Conservation (phyloP, 35 echinoderm and acorn worm genomes). For the Apostichopus parvimensis region DNA sequence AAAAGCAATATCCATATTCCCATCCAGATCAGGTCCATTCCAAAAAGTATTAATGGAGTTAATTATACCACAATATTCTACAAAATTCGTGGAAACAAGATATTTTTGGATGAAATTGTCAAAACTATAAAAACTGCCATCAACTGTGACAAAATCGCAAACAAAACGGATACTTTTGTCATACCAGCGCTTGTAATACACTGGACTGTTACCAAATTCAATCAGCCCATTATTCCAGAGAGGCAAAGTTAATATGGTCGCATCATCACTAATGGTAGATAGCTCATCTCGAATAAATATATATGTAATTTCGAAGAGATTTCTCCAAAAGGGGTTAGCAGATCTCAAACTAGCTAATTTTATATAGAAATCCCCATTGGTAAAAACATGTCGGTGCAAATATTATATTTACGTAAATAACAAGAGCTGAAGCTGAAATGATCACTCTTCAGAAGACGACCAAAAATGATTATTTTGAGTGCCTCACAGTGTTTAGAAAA, state of each 20-base stretch:
- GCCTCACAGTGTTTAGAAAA: not conserved
- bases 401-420: not conserved
- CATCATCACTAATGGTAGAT: not conserved
- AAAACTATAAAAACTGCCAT: not conserved
- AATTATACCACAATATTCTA: not conserved
- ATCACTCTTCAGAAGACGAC: not conserved
- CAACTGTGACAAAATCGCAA: not conserved
- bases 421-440: not conserved
- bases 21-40: not conserved
- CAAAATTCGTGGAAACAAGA: not conserved
- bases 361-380: not conserved
- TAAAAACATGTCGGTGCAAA: not conserved
- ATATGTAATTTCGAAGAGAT: not conserved
- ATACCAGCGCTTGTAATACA: not conserved
- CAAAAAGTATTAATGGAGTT: not conserved
- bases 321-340: slow-evolving; percentile 8
- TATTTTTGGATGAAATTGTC: not conserved
- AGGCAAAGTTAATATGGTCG: not conserved
- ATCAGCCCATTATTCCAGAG: not conserved
- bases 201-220: not conserved
- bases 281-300: not conserved
- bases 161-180: not conserved
- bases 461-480: not conserved
- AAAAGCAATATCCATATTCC: too few species aligned
- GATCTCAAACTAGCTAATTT: not conserved